phyloP scores from a whole-genome alignment of 2,888 invertebrate species.

The Sabatieria punctata region DNA sequence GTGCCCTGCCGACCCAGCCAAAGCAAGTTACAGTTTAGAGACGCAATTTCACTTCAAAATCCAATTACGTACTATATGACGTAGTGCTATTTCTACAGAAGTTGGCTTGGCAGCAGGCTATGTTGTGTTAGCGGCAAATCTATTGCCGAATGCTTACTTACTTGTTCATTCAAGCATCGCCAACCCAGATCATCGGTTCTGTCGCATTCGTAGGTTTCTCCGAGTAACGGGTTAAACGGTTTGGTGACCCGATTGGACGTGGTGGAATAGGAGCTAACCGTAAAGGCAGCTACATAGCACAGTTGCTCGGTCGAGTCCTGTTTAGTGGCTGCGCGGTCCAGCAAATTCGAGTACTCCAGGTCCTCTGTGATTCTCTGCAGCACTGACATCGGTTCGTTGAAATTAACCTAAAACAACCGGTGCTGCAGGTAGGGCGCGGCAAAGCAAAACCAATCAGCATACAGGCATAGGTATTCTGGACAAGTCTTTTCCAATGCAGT shows the following conservation, averaged over 20 bases:
- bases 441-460: constrained; percentile 14
- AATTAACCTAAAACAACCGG: constrained; percentile 37
- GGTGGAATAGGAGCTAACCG: constrained; percentile 46
- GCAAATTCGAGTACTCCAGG: constrained; percentile 79
- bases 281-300: constrained; percentile 66
- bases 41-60: too few species aligned
- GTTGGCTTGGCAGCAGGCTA: too few species aligned
- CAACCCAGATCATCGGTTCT: constrained; percentile 84
- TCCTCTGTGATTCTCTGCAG: constrained; percentile 93
- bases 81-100: too few species aligned
- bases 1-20: too few species aligned
- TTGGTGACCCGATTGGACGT: constrained; percentile 51
- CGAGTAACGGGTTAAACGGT: constrained; percentile 28
- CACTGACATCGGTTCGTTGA: constrained; percentile 97
- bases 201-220: constrained; percentile 66
- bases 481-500: constrained; percentile 96
- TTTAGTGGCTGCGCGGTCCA: constrained; percentile 72
- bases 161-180: constrained; percentile 85
- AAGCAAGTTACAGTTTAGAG: too few species aligned
- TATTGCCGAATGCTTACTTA: constrained; percentile 18
- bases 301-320: constrained; percentile 45
- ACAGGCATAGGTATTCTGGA: constrained; percentile 98
- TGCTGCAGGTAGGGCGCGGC: background rate
- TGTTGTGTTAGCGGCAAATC: too few species aligned
- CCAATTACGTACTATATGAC: too few species aligned